These are phyloP conservation scores for human (Homo sapiens) DNA, from an alignment of 2,113 vertebrate species.

Conservation along the genomic window DNA sequence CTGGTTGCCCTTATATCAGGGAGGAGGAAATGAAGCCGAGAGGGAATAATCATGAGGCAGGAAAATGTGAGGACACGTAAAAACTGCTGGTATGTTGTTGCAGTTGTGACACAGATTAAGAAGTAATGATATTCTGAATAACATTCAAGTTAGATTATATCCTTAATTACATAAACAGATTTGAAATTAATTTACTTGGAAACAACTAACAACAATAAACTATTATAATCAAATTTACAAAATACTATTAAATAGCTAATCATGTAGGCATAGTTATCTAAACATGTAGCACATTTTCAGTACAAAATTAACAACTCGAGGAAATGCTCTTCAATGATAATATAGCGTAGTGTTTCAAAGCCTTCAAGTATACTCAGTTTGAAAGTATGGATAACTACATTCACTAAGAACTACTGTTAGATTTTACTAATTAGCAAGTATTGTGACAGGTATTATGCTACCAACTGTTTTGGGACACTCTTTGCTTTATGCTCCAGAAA, in stretches of 20 bases:
- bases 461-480: conserved; percentile 52
- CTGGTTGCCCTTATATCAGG: rapidly evolving
- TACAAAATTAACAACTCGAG: neutral
- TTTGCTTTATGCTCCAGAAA: conserved; percentile 57
- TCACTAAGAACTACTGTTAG: neutral
- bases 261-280: neutral
- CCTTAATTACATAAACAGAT: neutral
- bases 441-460: conserved; percentile 62
- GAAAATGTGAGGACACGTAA: neutral
- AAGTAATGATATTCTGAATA: neutral
- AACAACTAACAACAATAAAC: neutral
- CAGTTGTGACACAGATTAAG: neutral
- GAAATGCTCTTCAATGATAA: neutral
- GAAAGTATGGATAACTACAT: neutral
- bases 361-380: neutral
- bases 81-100: neutral
- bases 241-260: neutral
- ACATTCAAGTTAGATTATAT: neutral
- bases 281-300: neutral
- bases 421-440: conserved; percentile 62
- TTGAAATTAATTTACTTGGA: neutral
- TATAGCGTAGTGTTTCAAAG: neutral
- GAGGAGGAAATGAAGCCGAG: neutral
- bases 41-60: neutral
- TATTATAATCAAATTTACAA: neutral